Evolutionary conservation across 2,113 vertebrate species (phyloP), one percentile per base, ranked within the genome.

Genomic region (Peromyscus californicus): DNA sequence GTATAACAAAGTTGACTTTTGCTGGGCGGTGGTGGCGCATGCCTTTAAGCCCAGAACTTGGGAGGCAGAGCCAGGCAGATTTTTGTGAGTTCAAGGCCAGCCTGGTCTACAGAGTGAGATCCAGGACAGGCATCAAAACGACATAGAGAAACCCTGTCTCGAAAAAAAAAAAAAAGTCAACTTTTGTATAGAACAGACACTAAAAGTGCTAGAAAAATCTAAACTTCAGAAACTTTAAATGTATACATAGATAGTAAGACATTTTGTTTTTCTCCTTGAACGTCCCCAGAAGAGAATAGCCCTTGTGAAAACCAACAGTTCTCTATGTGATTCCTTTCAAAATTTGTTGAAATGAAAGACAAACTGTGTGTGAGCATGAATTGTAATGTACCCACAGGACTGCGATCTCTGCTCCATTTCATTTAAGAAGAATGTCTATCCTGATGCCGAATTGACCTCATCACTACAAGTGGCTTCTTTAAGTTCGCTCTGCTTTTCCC

Each of bases 321-420:
- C 59, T 97, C 65, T 96, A 69, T 98, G 92, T 92, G 80, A 96
- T 97, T 42, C 79, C 78, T 98, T 97, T 97, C 88, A 89, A 94
- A 95, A 95, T 91, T 95, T 42, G 78, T 90, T 94, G 90, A 96
- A 98, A 97, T 96, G 96, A 98, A 98, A 98, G 95, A 94, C 82
- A 97, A 96, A 97, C 94, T 91, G 96, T 96, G 92, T 96, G 84
- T 97, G 96, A 97, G 92, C 96, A 96, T 97, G 97, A 98, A 98
- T 98, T 93, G 96, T 69, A 98, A 95, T 97, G 72, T 89, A 31
- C 83, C 96, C 97, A 89, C 69, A 94, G 82, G 94, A 75, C 94
- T 94, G 69, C 96, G 97, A 97, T 96, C 95, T 96, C 96, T 96
- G 96, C 78, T 96, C 94, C 63, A 17, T 94, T 98, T 91, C 97